A percentile compares a stretch with the other conserved stretches of the same genome.
phyloP scores from a whole-genome alignment of 2,797 vertebrate genomes.

The Galaxias olidus region DNA sequence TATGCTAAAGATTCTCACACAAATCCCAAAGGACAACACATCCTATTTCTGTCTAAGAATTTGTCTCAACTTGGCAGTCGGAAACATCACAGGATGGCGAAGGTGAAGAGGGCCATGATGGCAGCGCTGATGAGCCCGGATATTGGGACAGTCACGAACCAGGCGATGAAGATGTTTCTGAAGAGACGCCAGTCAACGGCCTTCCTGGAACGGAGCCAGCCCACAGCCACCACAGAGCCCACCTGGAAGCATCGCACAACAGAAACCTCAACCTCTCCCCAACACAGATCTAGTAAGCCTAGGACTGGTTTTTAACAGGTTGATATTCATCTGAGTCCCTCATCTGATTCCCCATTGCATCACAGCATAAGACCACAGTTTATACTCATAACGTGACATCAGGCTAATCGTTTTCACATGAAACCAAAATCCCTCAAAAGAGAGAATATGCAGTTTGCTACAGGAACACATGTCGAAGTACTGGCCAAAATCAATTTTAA shows the following conservation, averaged over 20 bases:
- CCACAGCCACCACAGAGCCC: constrained; percentile 93
- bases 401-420: too few species aligned
- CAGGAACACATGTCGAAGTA: too few species aligned
- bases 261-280: constrained; percentile 4
- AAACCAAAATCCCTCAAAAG: too few species aligned
- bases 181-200: constrained; percentile 94
- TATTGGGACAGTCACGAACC: constrained; percentile 96
- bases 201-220: constrained; percentile 94
- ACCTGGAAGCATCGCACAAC: constrained; percentile 72
- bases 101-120: constrained; percentile 90
- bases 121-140: constrained; percentile 91
- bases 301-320: not conserved
- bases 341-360: not conserved
- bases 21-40: not conserved
- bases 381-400: too few species aligned
- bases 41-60: not conserved
- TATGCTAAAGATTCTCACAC: too few species aligned
- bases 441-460: too few species aligned
- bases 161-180: constrained; percentile 96
- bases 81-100: constrained; percentile 65
- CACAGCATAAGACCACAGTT: too few species aligned
- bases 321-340: constrained; percentile 7
- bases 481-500: too few species aligned
- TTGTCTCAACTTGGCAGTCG: constrained; percentile 18
- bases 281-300: not conserved